Evolutionary conservation across 23 tunicate species (phyloP), one percentile per base, ranked within the genome.

Genomic region (Ascidia mentula): DNA sequence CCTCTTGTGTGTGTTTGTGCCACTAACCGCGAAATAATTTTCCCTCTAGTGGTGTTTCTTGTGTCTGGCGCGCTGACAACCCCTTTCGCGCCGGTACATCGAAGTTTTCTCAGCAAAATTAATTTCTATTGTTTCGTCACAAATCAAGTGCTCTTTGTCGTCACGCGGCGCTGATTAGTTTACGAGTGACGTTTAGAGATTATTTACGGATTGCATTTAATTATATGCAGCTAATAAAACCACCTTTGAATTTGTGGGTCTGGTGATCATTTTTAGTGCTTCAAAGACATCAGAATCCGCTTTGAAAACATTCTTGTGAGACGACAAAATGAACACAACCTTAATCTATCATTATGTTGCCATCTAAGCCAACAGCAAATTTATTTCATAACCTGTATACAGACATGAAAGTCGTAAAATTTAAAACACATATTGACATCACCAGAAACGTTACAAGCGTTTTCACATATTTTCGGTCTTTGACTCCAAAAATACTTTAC

Each of bases 11-110:
- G 65, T 53, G 65, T n/a, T n/a, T n/a, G n/a, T n/a, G n/a, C n/a
- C n/a, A 53, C 65, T 53, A 53, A 53, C 65, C 24, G 65, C 65
- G 65, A 53, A 53, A 53, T 53, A 53, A 53, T 53, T 53, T 53
- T 9, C 65, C 24, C 1, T 53, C 65, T n/a, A n/a, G n/a, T n/a
- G n/a, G n/a, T n/a, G n/a, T n/a, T n/a, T n/a, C n/a, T n/a, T n/a
- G 12, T 53, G 65, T 53, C 65, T 28, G 65, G 7, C 65, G 65
- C 65, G 22, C 65, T 53, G 4, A 53, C 65, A 53, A 53, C 22
- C n/a, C n/a, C n/a, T n/a, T n/a, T 20, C 65, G 65, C 65, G 28
- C 65, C 65, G 65, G 65, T 53, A 53, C 65, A 53, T 5, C 24
- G 65, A 20, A 28, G 7, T 53, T 26, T 26, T 28, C 65, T 53